Percentiles rank a stretch among this genome's conserved stretches.
These are phyloP conservation scores for Galeruca laticollis DNA, from an alignment of 2,888 invertebrate species.

Conservation along the genomic window DNA sequence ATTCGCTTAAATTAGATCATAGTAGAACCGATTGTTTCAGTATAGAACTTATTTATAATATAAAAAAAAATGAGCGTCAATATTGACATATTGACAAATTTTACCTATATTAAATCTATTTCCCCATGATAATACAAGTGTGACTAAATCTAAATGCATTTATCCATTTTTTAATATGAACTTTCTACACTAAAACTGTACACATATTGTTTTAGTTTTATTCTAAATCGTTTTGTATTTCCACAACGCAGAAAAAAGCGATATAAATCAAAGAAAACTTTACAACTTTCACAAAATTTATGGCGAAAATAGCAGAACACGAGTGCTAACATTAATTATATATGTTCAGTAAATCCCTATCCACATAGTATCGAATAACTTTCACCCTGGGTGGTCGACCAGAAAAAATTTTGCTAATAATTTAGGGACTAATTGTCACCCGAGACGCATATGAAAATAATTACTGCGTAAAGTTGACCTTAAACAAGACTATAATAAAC, in stretches of 20 bases:
- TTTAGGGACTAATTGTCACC: constrained; percentile 44
- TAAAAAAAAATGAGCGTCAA: no score
- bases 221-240: background rate
- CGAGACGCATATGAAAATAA: constrained; percentile 43
- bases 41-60: no score
- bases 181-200: background rate
- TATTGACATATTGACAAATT: no score
- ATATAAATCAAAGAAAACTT: constrained; percentile 16
- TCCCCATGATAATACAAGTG: no score
- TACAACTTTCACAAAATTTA: constrained; percentile 23
- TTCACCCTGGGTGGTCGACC: constrained; percentile 44
- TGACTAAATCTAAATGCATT: no score
- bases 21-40: no score
- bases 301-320: constrained; percentile 33
- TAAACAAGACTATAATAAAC: constrained; percentile 6
- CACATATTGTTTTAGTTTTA: background rate
- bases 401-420: constrained; percentile 44
- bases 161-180: no score
- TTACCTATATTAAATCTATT: no score
- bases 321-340: constrained; percentile 40
- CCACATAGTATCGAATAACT: constrained; percentile 40
- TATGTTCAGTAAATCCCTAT: constrained; percentile 24
- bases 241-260: background rate
- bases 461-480: constrained; percentile 39
- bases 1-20: no score